phyloP scores from a whole-genome alignment of 53 echinoderm and acorn worm genomes.

The Temnopleurus reevesii region DNA sequence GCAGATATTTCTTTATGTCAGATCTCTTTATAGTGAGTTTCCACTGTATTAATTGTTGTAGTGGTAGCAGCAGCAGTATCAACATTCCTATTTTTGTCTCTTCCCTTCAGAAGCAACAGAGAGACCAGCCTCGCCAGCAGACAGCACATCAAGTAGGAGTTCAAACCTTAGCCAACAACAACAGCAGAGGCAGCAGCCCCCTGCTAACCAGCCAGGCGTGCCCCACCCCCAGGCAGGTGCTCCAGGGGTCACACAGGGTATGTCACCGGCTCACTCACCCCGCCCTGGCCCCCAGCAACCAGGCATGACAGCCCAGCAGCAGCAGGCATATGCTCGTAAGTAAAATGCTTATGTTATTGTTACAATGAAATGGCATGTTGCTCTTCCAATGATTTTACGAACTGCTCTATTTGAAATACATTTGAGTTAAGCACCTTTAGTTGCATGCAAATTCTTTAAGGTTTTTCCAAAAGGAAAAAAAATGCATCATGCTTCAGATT shows the following conservation, averaged over 20 bases:
- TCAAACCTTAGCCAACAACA: conserved; percentile 58
- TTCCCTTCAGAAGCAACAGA: conserved; percentile 67
- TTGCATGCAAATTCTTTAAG: too few relatives aligned
- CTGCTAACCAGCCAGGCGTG: not conserved
- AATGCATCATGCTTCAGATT: too few relatives aligned
- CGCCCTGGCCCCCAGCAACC: conserved; percentile 44
- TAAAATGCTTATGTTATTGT: not conserved
- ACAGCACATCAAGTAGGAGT: conserved; percentile 85
- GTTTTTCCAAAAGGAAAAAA: too few relatives aligned
- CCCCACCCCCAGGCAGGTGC: conserved; percentile 51
- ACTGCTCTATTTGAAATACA: too few relatives aligned
- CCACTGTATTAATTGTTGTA: too few relatives aligned
- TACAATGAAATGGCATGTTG: too few relatives aligned
- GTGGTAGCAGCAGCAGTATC: too few relatives aligned
- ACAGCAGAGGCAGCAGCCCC: conserved; percentile 60
- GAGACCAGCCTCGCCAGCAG: conserved; percentile 86
- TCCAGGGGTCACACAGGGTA: conserved; percentile 51
- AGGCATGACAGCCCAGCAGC: conserved; percentile 30
- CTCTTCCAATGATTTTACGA: too few relatives aligned
- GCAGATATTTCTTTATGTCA: too few relatives aligned
- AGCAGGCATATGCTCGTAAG: conserved; percentile 51
- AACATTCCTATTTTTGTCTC: not conserved
- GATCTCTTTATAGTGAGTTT: too few relatives aligned
- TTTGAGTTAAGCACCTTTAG: too few relatives aligned
- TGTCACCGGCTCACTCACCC: conserved; percentile 53